Base-by-base conservation (phyloP, 2,797 vertebrate species). In the Paramormyrops hopkinsi region DNA sequence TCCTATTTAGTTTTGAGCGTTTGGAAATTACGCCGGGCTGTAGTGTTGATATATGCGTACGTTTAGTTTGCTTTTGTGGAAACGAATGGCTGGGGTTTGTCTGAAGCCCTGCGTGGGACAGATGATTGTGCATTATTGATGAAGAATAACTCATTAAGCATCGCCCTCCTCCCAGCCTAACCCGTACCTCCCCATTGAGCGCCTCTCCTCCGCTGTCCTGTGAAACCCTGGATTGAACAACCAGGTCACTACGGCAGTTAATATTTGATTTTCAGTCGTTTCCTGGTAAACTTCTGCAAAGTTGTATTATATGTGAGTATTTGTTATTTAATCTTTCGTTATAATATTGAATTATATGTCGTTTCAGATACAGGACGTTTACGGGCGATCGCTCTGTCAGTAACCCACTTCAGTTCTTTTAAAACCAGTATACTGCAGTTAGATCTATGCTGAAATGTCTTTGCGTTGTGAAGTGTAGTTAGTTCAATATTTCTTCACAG, bases 51-150 rank as follows among this genome's bases (percentile, higher is more conserved):
- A n/a, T 46, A 46, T 50, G 79, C 29, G 12, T 76, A 4, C 12
- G 69, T 41, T 41, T 17, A 22, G 79, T 19, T 25, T 86, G 84
- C 25, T 86, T 86, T 86, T 50, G 44, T 84, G 19, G 41, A 84
- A 84, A 84, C 37, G 79, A 46, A 17, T 50, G 83, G 83, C 14
- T 14, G 44, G 12, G 85, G 14, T 86, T 33, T 56, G 50, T 86
- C 46, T 86, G 85, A 86, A 54, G 51, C 85, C 50, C 51, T 86
- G 85, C n/a, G 25, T 86, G 83, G 83, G 83, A 51, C 83, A 90
- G 91, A 87, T 73, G 90, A 87, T 85, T 88, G 90, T 92, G 91
- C 90, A 92, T 92, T 92, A 92, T 92, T 92, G 90, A 92, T 92
- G 88, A 89, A 73, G 48, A 87, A 41, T 86, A 86, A 86, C 50